Base-by-base conservation (phyloP, 2,888 invertebrate genomes). In the Pandemis heparana region DNA sequence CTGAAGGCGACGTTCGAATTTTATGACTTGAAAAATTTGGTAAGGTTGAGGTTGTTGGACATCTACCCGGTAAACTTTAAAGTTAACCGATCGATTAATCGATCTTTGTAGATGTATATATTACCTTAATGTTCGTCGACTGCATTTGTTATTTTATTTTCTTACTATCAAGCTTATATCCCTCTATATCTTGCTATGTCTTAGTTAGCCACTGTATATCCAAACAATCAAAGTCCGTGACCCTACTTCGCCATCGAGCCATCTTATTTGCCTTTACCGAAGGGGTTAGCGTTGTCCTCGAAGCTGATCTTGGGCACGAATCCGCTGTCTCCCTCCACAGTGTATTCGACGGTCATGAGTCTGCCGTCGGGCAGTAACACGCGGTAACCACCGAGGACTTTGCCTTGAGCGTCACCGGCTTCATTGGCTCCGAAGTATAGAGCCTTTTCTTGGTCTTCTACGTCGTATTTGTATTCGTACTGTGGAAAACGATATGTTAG, bases 381-480 rank as follows among this genome's bases (percentile, higher is more conserved):
- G 77, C 94, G 95, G 89, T 96, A 97, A 43, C 95, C 95, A 32
- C 97, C 97, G 71, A 95, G 91, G 63, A 95, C 95, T 79, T 96
- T 95, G 77, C 96, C 96, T 79, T 94, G 91, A 5, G 95, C 95
- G 79, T 96, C 96, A 2, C 96, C 96, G 43, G 91, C 88, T 90
- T 97, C 96, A 80, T 96, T 96, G 76, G 96, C 96, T 10, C 96
- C 96, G 87, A 96, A 96, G 90, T 95, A 96, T 62, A 96, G 95
- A 73, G 95, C 93, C 78, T 96, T 96, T 80, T 96, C 96, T 78
- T 95, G 95, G 85, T 96, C 96, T 84, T 96, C 96, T 39, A 97
- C 97, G 88, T 96, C 96, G 87, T 96, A 97, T 88, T 96, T 95
- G 89, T 96, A 97, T 86, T 96, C 96, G 82, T 96, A 97, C 97